Evolutionary conservation across 1,140 invertebrate genomes (phyloP).

Genomic region (Glossosoma conforme): DNA sequence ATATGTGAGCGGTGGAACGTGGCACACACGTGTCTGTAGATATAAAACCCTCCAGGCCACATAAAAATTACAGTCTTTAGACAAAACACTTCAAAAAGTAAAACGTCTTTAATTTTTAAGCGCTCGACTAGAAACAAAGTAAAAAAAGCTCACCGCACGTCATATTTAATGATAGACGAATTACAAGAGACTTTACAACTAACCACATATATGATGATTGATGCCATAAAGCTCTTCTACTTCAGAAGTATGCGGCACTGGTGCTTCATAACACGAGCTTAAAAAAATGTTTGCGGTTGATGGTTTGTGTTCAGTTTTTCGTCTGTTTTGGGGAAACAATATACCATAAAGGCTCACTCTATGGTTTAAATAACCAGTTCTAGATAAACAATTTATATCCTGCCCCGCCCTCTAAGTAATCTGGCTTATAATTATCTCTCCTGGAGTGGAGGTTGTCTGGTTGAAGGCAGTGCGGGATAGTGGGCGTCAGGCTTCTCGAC

Average conservation of each 20-base stretch:
- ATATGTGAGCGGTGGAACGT: conserved; percentile 2
- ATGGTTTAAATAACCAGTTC: conserved; percentile 23
- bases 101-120: conserved; percentile 4
- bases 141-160: conserved; percentile 15
- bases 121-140: conserved; percentile 4
- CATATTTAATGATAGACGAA: conserved; percentile 30
- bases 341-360: conserved; percentile 28
- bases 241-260: conserved; percentile 23
- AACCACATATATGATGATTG: conserved; percentile 28
- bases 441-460: no score
- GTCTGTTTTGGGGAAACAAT: conserved; percentile 25
- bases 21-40: conserved; percentile 4
- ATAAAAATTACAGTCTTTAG: conserved; percentile 4
- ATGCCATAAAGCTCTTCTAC: conserved; percentile 30
- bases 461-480: no score
- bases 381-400: conserved; percentile 32
- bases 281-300: background rate
- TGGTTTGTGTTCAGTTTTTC: conserved; percentile 23
- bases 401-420: conserved; percentile 19
- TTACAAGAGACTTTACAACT: conserved; percentile 30
- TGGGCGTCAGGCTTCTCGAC: no score
- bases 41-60: background rate
- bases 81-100: background rate
- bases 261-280: background rate
- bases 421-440: conserved; percentile 15